A percentile compares a stretch with the other conserved stretches of the same genome.
Conservation (phyloP, 1,140 invertebrate genomes). For the Apocrypta bakeri region DNA sequence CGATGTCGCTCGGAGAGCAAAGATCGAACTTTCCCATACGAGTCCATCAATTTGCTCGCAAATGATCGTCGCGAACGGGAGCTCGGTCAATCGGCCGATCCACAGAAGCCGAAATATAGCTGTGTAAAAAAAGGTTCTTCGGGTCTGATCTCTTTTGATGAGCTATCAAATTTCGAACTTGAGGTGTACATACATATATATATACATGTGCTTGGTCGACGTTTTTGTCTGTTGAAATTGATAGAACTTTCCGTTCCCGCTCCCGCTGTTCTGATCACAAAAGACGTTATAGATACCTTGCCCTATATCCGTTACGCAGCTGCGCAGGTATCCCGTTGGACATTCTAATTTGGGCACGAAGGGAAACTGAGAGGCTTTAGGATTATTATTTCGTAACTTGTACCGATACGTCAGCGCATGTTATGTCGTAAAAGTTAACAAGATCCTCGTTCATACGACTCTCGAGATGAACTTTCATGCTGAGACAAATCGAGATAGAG, state of each 20-base stretch:
- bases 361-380: background rate
- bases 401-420: background rate
- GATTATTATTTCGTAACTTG: background rate
- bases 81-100: constrained; percentile 16
- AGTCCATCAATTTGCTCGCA: background rate
- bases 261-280: constrained; percentile 17
- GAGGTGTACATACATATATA: too few species aligned
- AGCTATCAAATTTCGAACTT: constrained; percentile 46
- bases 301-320: constrained; percentile 31
- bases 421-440: background rate
- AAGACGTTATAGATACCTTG: constrained; percentile 21
- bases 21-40: too few species aligned
- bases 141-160: constrained; percentile 44
- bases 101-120: constrained; percentile 25
- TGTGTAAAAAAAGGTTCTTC: background rate
- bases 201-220: background rate
- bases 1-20: too few species aligned
- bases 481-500: constrained; percentile 18
- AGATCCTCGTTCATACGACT: background rate
- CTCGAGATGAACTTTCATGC: background rate
- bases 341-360: background rate
- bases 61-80: background rate
- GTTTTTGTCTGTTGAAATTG: constrained; percentile 47
- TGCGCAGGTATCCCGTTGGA: constrained; percentile 2
- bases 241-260: constrained; percentile 16